Base-by-base conservation (phyloP, 2,888 invertebrate species). In the Prionchulus punctatus region DNA sequence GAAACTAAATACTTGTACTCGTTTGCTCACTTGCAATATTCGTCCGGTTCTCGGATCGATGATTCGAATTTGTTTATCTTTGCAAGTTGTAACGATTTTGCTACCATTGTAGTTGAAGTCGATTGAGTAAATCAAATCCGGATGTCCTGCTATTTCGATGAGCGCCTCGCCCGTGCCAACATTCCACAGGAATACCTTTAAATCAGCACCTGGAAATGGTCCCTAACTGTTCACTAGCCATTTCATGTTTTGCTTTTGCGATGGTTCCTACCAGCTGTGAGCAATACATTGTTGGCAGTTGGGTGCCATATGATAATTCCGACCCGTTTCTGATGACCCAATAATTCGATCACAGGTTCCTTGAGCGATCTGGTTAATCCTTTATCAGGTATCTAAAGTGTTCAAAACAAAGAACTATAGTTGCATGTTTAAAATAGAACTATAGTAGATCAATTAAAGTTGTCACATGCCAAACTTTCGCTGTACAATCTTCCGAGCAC, bases 291-390 rank as follows among this genome's bases (percentile, higher is more conserved):
- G 71, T 87, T 85, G 18, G 90, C 90, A 0, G 86, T 84, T 0
- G 92, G 87, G 73, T 88, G 87, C 91, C 92, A 94, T 70, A 86
- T 84, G 60, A 94, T 80, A 69, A 87, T 83, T 1, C 87, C 86
- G 1, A 90, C 89, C 54, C 90, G 78, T 30, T 90, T 78, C 72
- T 90, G 89, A 76, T 94, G 94, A 0, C 85, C 88, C 64, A 82
- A 81, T 27, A 94, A 75, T 68, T 90, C 89, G 43, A 86, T 85
- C 62, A 88, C 74, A 79, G 87, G 86, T 54, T 90, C 89, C 1
- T 82, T 83, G 58, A 89, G 73, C 69, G 86, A 85, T 30, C 73
- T 70, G 0, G 81, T 80, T 12, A 91, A 75, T 1, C 90, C 90
- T 4, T 82, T 84, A 66, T 91, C 89, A 12, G 92, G 86, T 65